Evolutionary conservation across 2,797 vertebrate genomes (phyloP).

Genomic region (Hyperoplus lanceolatus): DNA sequence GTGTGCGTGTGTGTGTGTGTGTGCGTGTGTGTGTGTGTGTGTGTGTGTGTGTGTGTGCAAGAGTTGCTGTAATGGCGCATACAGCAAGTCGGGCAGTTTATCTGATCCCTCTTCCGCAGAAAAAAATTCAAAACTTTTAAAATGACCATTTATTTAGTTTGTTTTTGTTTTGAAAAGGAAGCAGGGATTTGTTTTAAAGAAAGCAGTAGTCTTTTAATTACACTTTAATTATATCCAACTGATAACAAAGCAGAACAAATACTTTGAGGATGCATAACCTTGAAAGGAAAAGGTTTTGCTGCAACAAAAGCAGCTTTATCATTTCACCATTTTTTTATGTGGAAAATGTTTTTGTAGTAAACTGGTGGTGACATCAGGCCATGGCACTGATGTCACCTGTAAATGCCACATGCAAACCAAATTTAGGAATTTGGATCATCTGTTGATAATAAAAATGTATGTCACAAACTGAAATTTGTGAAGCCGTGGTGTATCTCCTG

Average conservation of each 20-base stretch:
- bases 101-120: slow-evolving; percentile 10
- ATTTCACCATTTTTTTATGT: not conserved
- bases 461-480: not conserved
- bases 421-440: not conserved
- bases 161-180: slow-evolving; percentile 59
- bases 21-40: too few relatives aligned
- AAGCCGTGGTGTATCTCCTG: slow-evolving; percentile 2
- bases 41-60: slow-evolving; percentile 3
- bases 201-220: not conserved
- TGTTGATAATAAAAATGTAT: not conserved
- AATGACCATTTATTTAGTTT: slow-evolving; percentile 49
- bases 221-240: not conserved
- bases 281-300: not conserved
- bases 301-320: not conserved
- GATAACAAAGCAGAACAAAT: slow-evolving; percentile 11
- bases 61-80: not conserved
- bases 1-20: too few relatives aligned
- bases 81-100: not conserved
- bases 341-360: not conserved
- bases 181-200: slow-evolving; percentile 23
- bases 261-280: not conserved
- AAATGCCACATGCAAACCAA: not conserved
- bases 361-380: not conserved
- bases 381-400: not conserved
- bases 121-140: slow-evolving; percentile 35